Conservation (phyloP, 2,888 invertebrate genomes). For the Drosophila paramelanica region DNA sequence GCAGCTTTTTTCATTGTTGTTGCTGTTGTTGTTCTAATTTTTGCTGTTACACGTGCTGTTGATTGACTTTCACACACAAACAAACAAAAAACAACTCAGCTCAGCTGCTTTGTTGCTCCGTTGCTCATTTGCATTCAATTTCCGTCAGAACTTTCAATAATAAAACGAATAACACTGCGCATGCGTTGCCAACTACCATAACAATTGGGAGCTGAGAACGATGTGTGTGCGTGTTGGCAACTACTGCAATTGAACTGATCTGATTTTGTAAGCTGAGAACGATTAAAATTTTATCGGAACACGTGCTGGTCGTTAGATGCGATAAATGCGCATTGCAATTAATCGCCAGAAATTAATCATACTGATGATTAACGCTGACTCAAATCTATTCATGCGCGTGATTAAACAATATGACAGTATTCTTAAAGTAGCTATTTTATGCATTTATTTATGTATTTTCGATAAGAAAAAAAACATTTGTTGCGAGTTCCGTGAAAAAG, state of each 20-base stretch:
- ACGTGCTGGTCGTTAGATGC: background rate
- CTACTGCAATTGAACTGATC: conserved; percentile 16
- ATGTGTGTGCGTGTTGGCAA: conserved; percentile 18
- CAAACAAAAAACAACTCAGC: conserved; percentile 1
- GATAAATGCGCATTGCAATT: conserved; percentile 36
- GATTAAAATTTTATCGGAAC: background rate
- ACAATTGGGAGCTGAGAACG: background rate
- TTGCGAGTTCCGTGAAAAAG: conserved; percentile 3
- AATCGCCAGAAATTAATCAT: conserved; percentile 37
- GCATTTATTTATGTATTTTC: background rate
- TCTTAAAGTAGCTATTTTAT: conserved; percentile 18
- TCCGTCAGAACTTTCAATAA: conserved; percentile 52
- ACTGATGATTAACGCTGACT: conserved; percentile 36
- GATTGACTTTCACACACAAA: conserved; percentile 72
- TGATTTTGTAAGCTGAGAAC: background rate
- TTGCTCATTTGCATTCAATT: conserved; percentile 57
- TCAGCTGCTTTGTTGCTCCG: conserved; percentile 15
- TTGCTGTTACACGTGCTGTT: conserved; percentile 72
- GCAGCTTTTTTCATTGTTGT: conserved; percentile 24
- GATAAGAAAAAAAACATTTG: background rate
- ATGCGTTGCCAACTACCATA: conserved; percentile 32
- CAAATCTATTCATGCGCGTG: conserved; percentile 46
- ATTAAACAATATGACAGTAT: conserved; percentile 35
- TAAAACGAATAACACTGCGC: conserved; percentile 17
- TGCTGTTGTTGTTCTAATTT: conserved; percentile 22